These are phyloP conservation scores for Drosophila mimica DNA, from an alignment of 2,888 invertebrate species.

Conservation along the genomic window DNA sequence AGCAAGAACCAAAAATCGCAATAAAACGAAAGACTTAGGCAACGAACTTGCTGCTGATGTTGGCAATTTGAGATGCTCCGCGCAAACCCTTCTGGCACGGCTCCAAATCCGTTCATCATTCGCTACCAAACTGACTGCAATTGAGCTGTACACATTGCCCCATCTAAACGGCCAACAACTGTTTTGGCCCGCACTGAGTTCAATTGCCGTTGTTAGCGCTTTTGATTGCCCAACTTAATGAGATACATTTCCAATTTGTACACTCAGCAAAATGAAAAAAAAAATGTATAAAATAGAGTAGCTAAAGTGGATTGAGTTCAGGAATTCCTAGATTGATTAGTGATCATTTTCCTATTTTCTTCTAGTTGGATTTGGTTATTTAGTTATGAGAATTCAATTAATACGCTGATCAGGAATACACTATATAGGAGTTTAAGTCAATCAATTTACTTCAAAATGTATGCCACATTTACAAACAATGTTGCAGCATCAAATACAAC, in stretches of 20 bases:
- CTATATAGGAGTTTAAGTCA: neutral
- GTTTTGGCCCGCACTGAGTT: constrained; percentile 27
- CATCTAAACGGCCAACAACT: constrained; percentile 10
- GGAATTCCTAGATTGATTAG: neutral
- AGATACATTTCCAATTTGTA: constrained; percentile 40
- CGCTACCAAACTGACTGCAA: constrained; percentile 38
- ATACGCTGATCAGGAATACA: accelerated
- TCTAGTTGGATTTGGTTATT: neutral
- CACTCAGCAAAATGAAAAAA: neutral
- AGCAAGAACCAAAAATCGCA: constrained; percentile 24
- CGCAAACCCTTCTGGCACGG: constrained; percentile 51
- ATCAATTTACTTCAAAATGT: neutral
- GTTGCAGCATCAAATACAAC: neutral
- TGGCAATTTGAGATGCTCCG: constrained; percentile 51
- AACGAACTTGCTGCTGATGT: constrained; percentile 57
- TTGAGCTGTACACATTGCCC: constrained; percentile 37
- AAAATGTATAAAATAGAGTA: neutral
- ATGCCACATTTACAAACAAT: neutral
- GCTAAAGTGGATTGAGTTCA: neutral
- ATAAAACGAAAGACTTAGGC: constrained; percentile 64
- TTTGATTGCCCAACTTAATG: constrained; percentile 48
- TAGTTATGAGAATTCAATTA: neutral
- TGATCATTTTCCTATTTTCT: neutral
- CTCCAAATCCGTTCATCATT: constrained; percentile 34
- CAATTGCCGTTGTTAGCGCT: constrained; percentile 34